Evolutionary conservation across 2,113 vertebrate genomes (phyloP).

Genomic region (Malurus cyaneus): DNA sequence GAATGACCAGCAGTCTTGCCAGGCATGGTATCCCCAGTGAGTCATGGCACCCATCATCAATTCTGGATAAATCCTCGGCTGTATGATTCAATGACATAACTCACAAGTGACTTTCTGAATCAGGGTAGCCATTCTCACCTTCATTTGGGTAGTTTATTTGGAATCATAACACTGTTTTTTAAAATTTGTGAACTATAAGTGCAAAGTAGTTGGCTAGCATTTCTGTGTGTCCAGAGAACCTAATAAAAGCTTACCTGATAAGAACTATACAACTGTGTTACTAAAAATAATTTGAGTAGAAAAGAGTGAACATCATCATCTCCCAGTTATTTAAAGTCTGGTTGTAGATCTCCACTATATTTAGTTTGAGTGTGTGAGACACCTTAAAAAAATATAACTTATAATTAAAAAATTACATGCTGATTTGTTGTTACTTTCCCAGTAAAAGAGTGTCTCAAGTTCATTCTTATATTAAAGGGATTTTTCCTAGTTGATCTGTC

Average conservation of each 20-base stretch:
- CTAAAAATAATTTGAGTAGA: neutral
- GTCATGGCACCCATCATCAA: neutral
- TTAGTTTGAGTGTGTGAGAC: neutral
- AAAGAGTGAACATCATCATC: neutral
- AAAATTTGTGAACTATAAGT: neutral
- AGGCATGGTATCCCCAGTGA: neutral
- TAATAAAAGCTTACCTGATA: neutral
- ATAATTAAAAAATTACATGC: neutral
- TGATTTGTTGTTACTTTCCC: neutral
- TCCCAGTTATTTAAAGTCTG: neutral
- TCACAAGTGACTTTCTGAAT: neutral
- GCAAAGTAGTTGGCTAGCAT: neutral
- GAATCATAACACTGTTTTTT: neutral
- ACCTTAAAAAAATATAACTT: neutral
- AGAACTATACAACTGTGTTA: neutral
- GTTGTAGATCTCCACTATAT: neutral
- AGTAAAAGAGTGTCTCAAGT: neutral
- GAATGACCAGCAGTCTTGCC: neutral
- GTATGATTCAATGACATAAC: neutral
- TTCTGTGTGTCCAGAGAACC: neutral
- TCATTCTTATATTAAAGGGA: neutral
- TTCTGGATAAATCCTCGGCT: neutral
- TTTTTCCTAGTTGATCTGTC: neutral
- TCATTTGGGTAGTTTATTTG: neutral
- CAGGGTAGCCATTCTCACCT: neutral